Percentiles rank a stretch among this genome's conserved stretches.
These are phyloP conservation scores for Papilio demoleus DNA, from an alignment of 2,888 invertebrate species.

Conservation along the genomic window DNA sequence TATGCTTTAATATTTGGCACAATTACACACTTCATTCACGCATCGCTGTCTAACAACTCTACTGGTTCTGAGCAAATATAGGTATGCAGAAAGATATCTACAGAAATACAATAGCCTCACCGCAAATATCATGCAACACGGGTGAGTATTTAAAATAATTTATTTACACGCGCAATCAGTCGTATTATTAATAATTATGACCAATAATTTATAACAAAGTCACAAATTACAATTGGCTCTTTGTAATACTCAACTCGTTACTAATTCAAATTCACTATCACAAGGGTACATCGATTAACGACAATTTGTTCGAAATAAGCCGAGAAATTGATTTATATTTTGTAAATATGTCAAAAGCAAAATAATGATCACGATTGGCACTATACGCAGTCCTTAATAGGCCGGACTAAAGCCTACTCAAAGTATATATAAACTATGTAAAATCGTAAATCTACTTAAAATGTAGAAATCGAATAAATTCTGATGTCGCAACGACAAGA, in stretches of 20 bases:
- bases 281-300: constrained; percentile 38
- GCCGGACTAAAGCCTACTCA: constrained; percentile 77
- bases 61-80: constrained; percentile 81
- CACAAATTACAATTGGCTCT: constrained; percentile 39
- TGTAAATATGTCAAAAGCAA: constrained; percentile 54
- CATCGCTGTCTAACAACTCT: constrained; percentile 64
- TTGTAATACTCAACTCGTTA: constrained; percentile 41
- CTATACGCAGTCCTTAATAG: constrained; percentile 69
- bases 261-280: constrained; percentile 35
- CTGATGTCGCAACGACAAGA: constrained; percentile 46
- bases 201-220: constrained; percentile 61
- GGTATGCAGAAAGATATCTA: constrained; percentile 80
- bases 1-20: constrained; percentile 78
- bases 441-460: constrained; percentile 53
- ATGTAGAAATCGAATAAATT: constrained; percentile 56
- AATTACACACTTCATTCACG: constrained; percentile 72
- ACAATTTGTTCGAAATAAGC: constrained; percentile 41
- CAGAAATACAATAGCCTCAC: constrained; percentile 69
- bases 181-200: constrained; percentile 79
- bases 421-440: constrained; percentile 59
- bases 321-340: constrained; percentile 34
- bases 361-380: constrained; percentile 65
- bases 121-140: constrained; percentile 67
- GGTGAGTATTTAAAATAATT: constrained; percentile 76
- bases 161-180: constrained; percentile 83